Conservation (phyloP, 2,888 invertebrate genomes). For the Drosophila multiciliata region DNA sequence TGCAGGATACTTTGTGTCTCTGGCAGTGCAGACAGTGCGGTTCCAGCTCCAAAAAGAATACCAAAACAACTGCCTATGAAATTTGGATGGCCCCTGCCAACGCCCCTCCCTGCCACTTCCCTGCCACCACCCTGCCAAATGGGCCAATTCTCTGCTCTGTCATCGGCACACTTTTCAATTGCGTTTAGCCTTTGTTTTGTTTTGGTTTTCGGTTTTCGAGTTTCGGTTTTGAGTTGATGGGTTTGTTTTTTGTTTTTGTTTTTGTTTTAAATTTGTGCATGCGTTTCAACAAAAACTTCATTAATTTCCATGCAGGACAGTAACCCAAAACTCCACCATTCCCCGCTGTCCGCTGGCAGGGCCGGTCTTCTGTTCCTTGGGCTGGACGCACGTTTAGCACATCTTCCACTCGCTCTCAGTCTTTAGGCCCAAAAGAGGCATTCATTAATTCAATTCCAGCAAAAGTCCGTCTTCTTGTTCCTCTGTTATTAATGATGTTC, state of each 20-base stretch:
- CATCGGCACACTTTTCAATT: conserved; percentile 69
- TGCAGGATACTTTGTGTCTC: conserved; percentile 61
- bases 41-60: conserved; percentile 42
- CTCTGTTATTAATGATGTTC: conserved; percentile 84
- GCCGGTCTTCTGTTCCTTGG: conserved; percentile 31
- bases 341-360: conserved; percentile 16
- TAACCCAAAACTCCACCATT: conserved; percentile 34
- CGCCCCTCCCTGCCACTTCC: conserved; percentile 10
- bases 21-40: conserved; percentile 62
- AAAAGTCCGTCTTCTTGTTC: conserved; percentile 66
- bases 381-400: conserved; percentile 80
- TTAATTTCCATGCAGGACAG: conserved; percentile 73
- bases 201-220: conserved; percentile 36
- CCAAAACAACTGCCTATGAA: conserved; percentile 10
- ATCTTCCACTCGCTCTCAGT: conserved; percentile 41
- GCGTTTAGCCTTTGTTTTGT: conserved; percentile 35
- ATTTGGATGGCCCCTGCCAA: conserved; percentile 27
- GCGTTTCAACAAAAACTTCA: conserved; percentile 76
- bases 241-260: background rate
- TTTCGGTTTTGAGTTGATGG: conserved; percentile 8
- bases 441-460: conserved; percentile 78
- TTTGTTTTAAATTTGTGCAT: conserved; percentile 53
- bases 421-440: conserved; percentile 45
- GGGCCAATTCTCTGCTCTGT: conserved; percentile 38
- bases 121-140: background rate